Conservation (phyloP, 1,140 invertebrate genomes). For the Neuroterus valhalla region DNA sequence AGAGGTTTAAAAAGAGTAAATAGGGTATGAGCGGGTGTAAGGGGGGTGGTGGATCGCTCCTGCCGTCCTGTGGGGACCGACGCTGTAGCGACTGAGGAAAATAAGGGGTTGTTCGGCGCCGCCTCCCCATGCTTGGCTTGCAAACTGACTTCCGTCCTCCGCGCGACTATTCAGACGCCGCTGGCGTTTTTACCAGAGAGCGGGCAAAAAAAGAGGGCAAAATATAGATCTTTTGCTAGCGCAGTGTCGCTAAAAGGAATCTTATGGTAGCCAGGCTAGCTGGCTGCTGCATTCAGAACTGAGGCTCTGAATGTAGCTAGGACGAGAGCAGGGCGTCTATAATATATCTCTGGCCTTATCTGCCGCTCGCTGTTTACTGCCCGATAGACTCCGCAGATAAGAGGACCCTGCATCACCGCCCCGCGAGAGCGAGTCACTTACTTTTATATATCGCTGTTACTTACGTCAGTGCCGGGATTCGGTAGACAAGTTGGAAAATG, state of each 20-base stretch:
- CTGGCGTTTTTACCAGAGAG: slow-evolving; percentile 63
- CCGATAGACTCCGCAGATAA: slow-evolving; percentile 74
- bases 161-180: slow-evolving; percentile 71
- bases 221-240: slow-evolving; percentile 55
- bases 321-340: slow-evolving; percentile 63
- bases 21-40: slow-evolving; percentile 30
- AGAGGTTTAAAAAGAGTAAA: slow-evolving; percentile 48
- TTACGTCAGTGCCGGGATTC: slow-evolving; percentile 60
- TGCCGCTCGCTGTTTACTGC: slow-evolving; percentile 74
- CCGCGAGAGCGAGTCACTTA: slow-evolving; percentile 62
- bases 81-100: slow-evolving; percentile 63
- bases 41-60: slow-evolving; percentile 46
- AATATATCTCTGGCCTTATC: slow-evolving; percentile 74
- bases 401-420: slow-evolving; percentile 64
- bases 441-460: slow-evolving; percentile 69
- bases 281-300: slow-evolving; percentile 38
- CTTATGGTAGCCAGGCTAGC: slow-evolving; percentile 36
- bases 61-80: slow-evolving; percentile 40
- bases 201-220: slow-evolving; percentile 54
- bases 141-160: slow-evolving; percentile 74
- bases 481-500: slow-evolving; percentile 61
- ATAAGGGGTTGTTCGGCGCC: slow-evolving; percentile 72
- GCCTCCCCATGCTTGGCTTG: slow-evolving; percentile 73
- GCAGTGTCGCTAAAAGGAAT: slow-evolving; percentile 44
- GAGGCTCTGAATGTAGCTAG: slow-evolving; percentile 46